phyloP scores from a whole-genome alignment of 2,113 vertebrate species.

The Sciurus niger region DNA sequence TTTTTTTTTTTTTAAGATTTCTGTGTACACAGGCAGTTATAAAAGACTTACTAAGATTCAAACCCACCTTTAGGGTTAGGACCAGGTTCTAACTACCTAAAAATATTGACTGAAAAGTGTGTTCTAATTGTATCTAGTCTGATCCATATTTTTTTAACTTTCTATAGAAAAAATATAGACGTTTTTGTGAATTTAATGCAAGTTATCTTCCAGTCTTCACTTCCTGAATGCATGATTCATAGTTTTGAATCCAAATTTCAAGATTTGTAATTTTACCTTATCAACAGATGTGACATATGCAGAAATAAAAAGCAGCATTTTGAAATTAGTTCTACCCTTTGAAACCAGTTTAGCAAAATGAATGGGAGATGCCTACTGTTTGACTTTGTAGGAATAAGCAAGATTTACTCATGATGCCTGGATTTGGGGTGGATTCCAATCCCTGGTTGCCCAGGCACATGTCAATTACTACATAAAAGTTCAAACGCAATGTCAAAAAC shows the following conservation, averaged over 20 bases:
- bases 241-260: slow-evolving; percentile 66
- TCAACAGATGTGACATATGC: slow-evolving; percentile 46
- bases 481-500: slow-evolving; percentile 21
- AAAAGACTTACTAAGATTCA: neutral
- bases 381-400: slow-evolving; percentile 59
- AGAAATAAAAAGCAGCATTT: too few relatives aligned
- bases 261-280: too few relatives aligned
- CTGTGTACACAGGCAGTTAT: slow-evolving; percentile 73
- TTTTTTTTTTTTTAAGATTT: slow-evolving; percentile 77
- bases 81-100: slow-evolving; percentile 83
- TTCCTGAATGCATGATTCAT: slow-evolving; percentile 79
- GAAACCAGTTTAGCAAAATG: too few relatives aligned
- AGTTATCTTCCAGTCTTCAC: slow-evolving; percentile 80
- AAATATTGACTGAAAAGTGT: slow-evolving; percentile 79
- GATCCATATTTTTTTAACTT: slow-evolving; percentile 66
- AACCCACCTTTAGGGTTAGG: slow-evolving; percentile 61
- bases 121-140: slow-evolving; percentile 10
- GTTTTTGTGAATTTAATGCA: slow-evolving; percentile 79
- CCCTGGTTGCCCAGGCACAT: neutral
- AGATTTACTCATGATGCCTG: slow-evolving; percentile 77
- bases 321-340: too few relatives aligned
- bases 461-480: neutral
- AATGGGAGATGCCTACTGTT: slow-evolving; percentile 56
- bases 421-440: slow-evolving; percentile 22
- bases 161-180: slow-evolving; percentile 84